Base-by-base conservation (phyloP, 2,113 vertebrate species). In the mouse (Mus musculus) region DNA sequence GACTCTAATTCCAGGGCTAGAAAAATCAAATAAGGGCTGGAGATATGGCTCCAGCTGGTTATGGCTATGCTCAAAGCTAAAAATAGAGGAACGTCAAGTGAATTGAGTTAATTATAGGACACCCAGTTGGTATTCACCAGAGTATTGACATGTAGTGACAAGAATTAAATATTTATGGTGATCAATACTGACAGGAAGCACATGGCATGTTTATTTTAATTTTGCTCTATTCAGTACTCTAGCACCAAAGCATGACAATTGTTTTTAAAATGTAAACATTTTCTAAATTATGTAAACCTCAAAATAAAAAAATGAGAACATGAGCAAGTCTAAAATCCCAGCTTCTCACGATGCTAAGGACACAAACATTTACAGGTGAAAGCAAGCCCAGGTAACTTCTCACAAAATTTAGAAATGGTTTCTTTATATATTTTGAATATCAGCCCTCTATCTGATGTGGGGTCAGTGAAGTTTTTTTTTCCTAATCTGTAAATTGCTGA, bases 251-350 rank as follows among this genome's bases (percentile, higher is more conserved):
- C 42, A 80, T 89, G 76, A 61, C 65, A n/a, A 76, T 81, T 72
- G 76, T 75, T 81, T 91, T 85, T 52, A 39, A 77, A 86, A 4
- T 14, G 28, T 49, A 77, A 88, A 26, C 5, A 39, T 10, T 86
- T 75, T 81, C 42, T 59, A 96, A 93, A 49, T 71, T 39, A 87
- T 36, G 4, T 4, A 39, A 52, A 42, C 46, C 33, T 77, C 26
- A 90, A 94, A 92, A 90, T 46, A 91, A 33, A 89, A 80, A 91
- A 80, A 13, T 92, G 42, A 91, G 80, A 28, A 46, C 63, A 65
- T 65, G 39, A 46, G 26, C 42, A 46, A 85, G 59, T 39, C 61
- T 30, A 46, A 65, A 65, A 46, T 65, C 11, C 13, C 26, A 65
- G 82, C 7, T 85, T 65, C 33, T 42, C 3, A 30, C 4, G 24